Conservation (phyloP, 2,113 vertebrate species). For the Protobothrops mucrosquamatus region DNA sequence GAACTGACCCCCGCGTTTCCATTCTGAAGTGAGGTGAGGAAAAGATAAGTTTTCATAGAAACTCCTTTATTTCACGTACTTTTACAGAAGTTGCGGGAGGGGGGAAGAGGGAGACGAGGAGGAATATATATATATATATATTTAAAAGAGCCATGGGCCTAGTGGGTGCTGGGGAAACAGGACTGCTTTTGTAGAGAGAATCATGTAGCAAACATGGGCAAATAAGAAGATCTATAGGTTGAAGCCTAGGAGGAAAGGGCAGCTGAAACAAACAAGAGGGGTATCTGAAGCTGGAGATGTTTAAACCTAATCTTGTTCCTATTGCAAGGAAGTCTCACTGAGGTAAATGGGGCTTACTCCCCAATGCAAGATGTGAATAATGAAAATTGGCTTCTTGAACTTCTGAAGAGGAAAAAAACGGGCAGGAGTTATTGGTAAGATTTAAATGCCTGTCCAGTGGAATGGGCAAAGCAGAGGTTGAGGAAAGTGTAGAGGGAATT, state of each 20-base stretch:
- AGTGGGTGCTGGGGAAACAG: not conserved
- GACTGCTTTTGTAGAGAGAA: not conserved
- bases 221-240: not conserved
- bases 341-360: not conserved
- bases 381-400: not conserved
- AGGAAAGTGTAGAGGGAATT: not conserved
- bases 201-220: not conserved
- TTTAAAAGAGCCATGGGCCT: not conserved
- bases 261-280: not conserved
- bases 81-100: not conserved
- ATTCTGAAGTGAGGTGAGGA: constrained; percentile 54
- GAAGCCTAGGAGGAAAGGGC: not conserved
- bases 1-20: not conserved
- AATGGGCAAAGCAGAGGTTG: not conserved
- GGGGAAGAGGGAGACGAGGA: not conserved
- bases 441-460: not conserved
- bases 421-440: no score
- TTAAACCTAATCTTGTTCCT: not conserved
- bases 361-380: no score
- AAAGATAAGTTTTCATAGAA: not conserved
- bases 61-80: no score
- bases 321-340: not conserved
- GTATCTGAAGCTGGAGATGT: not conserved
- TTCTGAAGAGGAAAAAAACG: not conserved
- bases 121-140: no score